Evolutionary conservation across 1,140 invertebrate species (phyloP), one percentile per base, ranked within the genome.

Genomic region (Eriocheir sinensis): DNA sequence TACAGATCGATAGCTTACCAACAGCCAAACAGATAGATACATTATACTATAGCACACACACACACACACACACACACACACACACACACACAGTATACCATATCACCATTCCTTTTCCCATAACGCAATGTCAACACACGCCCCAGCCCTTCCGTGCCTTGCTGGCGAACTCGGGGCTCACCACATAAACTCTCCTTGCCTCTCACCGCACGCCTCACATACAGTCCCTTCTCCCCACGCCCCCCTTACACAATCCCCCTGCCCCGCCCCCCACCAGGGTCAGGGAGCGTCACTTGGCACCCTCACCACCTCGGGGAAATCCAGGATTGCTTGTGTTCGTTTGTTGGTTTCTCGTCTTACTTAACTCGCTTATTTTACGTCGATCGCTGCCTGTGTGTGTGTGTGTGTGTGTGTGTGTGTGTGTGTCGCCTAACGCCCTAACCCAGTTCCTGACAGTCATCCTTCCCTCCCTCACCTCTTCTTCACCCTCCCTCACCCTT

Each of bases 381-480:
- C n/a, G 21, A 72, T 2, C n/a, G 60, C 60, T 72, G 60, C 60
- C 21, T 72, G 60, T 72, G 60, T 72, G 21, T 72, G 27, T 72
- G 17, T 72, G 17, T 72, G 60, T 72, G 60, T 72, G 60, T 72
- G 60, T 72, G 21, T 72, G 27, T 72, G 27, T 72, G 17, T 72
- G 17, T 72, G 60, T 72, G 60, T 72, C 3, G 15, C 4, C 44
- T 48, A 15, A 15, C 4, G 15, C 15, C 15, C 44, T 48, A 15
- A 4, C 15, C 44, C 15, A 4, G 4, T 48, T 48, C 15, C 4
- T 48, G 44, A 3, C 34, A 32, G 6, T 38, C 89, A 44, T 40
- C n/a, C 89, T 34, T 41, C 41, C 32, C 41, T 41, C 41, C 41
- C 41, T 90, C 89, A 12, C 89, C 48, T 40, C 30, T 44, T 90